Percentiles rank a stretch among this genome's conserved stretches.
Conservation (phyloP, 2,888 invertebrate genomes). For the Drosophila kambysellisi region DNA sequence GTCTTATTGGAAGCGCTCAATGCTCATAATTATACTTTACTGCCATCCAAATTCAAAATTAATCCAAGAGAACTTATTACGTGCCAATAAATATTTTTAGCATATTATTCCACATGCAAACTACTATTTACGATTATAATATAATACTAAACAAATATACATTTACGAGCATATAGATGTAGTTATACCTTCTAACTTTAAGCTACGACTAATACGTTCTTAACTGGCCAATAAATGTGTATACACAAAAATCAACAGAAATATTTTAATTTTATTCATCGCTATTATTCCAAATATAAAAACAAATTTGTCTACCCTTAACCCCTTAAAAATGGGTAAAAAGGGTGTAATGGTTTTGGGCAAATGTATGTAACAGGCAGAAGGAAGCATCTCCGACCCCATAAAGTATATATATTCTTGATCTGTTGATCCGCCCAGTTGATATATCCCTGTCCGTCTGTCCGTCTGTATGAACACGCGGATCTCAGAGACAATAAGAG, state of each 20-base stretch:
- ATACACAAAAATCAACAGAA: slow-evolving; percentile 19
- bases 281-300: rapidly evolving
- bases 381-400: no score
- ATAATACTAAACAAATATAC: slow-evolving; percentile 1
- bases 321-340: no score
- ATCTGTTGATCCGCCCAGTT: no score
- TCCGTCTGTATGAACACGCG: no score
- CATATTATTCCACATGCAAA: slow-evolving; percentile 44
- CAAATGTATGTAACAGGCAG: no score
- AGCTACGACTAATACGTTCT: slow-evolving; percentile 49
- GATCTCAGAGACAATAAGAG: no score
- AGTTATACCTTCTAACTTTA: slow-evolving; percentile 33
- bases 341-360: no score
- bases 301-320: not conserved
- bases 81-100: slow-evolving; percentile 47
- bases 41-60: slow-evolving; percentile 58
- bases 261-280: not conserved
- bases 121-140: slow-evolving; percentile 21
- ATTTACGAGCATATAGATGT: slow-evolving; percentile 1
- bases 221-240: slow-evolving; percentile 68
- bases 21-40: slow-evolving; percentile 47
- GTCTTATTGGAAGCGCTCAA: slow-evolving; percentile 50
- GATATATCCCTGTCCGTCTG: no score
- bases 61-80: slow-evolving; percentile 50
- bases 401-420: no score